Evolutionary conservation across 2,797 vertebrate species (phyloP), one percentile per base, ranked within the genome.

Genomic region (Enteromius fasciolatus): DNA sequence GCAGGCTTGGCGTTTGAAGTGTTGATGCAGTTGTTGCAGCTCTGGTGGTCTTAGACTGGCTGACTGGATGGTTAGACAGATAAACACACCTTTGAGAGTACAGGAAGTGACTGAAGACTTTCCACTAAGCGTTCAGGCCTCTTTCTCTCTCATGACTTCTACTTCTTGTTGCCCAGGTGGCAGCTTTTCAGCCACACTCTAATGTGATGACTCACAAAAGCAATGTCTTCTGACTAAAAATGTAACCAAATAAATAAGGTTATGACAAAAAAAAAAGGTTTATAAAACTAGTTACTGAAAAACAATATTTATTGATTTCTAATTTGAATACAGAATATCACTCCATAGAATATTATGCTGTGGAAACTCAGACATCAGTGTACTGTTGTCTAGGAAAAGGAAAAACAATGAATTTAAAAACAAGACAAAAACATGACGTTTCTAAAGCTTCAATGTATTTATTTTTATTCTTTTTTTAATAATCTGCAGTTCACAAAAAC

Each of bases 1-100:
- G 82, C 74, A 72, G 57, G 20, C 25, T 83, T 84, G 85, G 69
- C 86, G 74, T 87, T 87, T 88, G 73, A 86, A 86, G 82, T 86
- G 85, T 83, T 85, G 87, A 86, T 86, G 86, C 84, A 84, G 80
- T 76, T 67, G 82, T 82, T 87, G 82, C 90, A 82, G 84, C 66
- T 86, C 75, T 79, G 89, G 82, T 69, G 88, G 81, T 83, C 76
- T 87, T 73, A 76, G 57, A 81, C 78, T 86, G 87, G 86, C 79
- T 89, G 87, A 88, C 82, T 86, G 78, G 83, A 86, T 85, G 83
- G 88, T 87, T 89, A 76, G 86, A 76, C 81, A 78, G 63, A 85
- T 84, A 81, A 76, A 78, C 72, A 88, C 85, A 90, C 87, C 88
- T 90, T 88, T 85, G 84, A 72, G 86, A 67, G 86, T 67, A 75